Percentiles rank a stretch among this genome's conserved stretches.
Conservation (phyloP, 2,888 invertebrate genomes). For the Aphodius granarius region DNA sequence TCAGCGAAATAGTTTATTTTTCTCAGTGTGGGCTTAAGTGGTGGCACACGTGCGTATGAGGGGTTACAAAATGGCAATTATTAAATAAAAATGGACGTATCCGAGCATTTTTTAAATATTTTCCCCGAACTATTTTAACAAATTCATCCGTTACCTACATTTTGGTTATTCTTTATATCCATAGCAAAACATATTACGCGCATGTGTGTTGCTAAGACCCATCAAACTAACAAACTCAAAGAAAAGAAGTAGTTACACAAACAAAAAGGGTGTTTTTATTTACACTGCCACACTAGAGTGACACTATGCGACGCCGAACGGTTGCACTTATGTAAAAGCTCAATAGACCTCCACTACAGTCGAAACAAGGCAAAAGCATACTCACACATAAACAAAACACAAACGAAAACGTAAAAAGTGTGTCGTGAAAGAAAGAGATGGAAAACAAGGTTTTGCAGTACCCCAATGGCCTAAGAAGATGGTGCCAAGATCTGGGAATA, state of each 20-base stretch:
- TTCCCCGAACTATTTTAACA: too few relatives aligned
- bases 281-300: not conserved
- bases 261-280: not conserved
- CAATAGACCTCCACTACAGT: not conserved
- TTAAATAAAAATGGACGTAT: too few relatives aligned
- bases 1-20: too few relatives aligned
- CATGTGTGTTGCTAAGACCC: not conserved
- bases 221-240: not conserved
- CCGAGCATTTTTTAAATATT: too few relatives aligned
- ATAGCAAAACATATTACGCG: too few relatives aligned
- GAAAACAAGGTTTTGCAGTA: not conserved
- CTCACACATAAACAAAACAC: not conserved
- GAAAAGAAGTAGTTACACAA: not conserved
- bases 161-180: too few relatives aligned
- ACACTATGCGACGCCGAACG: not conserved
- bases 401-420: not conserved
- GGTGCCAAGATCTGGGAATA: conserved; percentile 14
- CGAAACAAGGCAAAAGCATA: not conserved
- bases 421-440: not conserved
- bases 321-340: not conserved
- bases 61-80: too few relatives aligned
- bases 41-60: too few relatives aligned
- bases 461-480: not conserved
- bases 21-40: too few relatives aligned
- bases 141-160: too few relatives aligned